Percentiles rank a stretch among this genome's conserved stretches.
phyloP scores from a whole-genome alignment of 2,888 invertebrate genomes.

The Thereva nobilitata region DNA sequence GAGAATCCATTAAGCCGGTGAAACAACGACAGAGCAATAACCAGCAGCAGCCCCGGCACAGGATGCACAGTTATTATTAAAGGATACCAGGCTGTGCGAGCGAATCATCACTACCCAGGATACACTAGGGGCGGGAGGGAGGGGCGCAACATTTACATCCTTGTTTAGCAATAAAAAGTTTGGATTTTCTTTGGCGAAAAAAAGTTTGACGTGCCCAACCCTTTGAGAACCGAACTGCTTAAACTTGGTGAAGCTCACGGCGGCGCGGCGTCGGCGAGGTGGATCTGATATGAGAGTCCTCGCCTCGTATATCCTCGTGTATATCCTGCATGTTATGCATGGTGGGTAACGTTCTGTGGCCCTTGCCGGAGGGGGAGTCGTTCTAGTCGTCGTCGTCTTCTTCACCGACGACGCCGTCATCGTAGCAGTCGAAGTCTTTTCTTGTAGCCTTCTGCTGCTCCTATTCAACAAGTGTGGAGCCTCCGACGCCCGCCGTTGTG shows the following conservation, averaged over 20 bases:
- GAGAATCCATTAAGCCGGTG: no score
- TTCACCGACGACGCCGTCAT: no score
- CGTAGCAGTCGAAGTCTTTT: no score
- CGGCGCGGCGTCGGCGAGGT: neutral
- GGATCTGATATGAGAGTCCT: slow-evolving; percentile 4
- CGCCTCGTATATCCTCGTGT: slow-evolving; percentile 9
- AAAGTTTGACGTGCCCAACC: slow-evolving; percentile 27
- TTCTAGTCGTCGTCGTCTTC: neutral
- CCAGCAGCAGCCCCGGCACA: no score
- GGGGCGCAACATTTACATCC: slow-evolving; percentile 9
- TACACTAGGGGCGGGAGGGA: no score
- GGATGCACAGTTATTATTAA: no score
- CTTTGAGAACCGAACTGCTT: slow-evolving; percentile 4
- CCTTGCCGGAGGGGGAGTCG: slow-evolving; percentile 14
- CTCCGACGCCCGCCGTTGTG: neutral
- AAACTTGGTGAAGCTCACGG: slow-evolving; percentile 5
- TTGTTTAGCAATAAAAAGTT: slow-evolving; percentile 32
- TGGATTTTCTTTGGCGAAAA: slow-evolving; percentile 10
- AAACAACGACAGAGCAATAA: no score
- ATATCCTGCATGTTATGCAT: slow-evolving; percentile 14
- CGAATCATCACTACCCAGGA: no score
- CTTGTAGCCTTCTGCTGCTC: neutral
- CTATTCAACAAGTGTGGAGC: slow-evolving; percentile 24
- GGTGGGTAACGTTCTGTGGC: slow-evolving; percentile 13
- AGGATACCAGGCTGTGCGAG: no score